Evolutionary conservation across 1,140 invertebrate species (phyloP).

Genomic region (Hermetia illucens): DNA sequence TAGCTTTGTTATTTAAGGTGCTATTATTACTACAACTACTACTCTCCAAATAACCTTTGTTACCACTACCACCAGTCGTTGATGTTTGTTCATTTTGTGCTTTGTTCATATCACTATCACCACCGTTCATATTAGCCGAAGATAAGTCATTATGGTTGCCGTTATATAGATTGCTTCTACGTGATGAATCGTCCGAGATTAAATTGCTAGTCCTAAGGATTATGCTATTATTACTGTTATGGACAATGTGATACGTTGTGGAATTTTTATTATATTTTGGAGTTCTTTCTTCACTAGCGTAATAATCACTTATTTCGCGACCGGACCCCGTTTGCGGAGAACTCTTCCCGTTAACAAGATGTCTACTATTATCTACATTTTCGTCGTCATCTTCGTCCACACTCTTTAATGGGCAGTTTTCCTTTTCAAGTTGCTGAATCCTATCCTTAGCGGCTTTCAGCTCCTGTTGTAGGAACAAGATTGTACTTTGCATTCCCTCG

Average conservation of each 20-base stretch:
- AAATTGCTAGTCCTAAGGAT: too few species aligned
- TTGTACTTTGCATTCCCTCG: slow-evolving; percentile 96
- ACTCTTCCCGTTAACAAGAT: not conserved
- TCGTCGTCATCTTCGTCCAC: slow-evolving; percentile 1
- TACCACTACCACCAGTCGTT: slow-evolving; percentile 2
- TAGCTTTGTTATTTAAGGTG: not conserved
- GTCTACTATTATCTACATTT: slow-evolving; percentile 2
- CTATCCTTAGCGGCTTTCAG: slow-evolving; percentile 60
- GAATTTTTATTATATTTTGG: not conserved
- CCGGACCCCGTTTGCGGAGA: not conserved
- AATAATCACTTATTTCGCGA: not conserved
- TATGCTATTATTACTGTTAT: too few species aligned
- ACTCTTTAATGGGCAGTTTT: slow-evolving; percentile 17
- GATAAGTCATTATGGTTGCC: too few species aligned
- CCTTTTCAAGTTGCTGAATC: slow-evolving; percentile 23
- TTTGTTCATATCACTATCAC: slow-evolving; percentile 16
- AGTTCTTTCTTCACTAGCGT: not conserved
- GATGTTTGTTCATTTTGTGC: slow-evolving; percentile 10
- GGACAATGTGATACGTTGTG: not conserved
- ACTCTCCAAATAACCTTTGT: not conserved
- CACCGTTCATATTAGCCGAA: too few species aligned
- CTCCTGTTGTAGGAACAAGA: slow-evolving; percentile 86
- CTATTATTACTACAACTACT: not conserved
- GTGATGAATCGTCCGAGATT: too few species aligned
- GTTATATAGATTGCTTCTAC: too few species aligned